A percentile compares a stretch with the other conserved stretches of the same genome.
These are phyloP conservation scores for Halictus ligatus DNA, from an alignment of 2,888 invertebrate genomes.

Conservation along the genomic window DNA sequence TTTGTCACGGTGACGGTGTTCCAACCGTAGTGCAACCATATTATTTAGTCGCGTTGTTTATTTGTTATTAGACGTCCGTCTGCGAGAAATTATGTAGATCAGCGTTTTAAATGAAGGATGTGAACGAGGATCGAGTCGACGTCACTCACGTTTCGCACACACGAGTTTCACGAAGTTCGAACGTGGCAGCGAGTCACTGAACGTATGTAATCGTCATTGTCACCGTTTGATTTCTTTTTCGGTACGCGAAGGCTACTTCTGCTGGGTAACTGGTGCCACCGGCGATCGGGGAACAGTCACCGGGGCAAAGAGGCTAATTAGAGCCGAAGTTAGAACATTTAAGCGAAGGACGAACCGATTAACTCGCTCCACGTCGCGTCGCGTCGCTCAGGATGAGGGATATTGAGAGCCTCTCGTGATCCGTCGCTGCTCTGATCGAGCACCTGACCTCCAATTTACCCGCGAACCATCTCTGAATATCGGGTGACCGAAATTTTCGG, in stretches of 20 bases:
- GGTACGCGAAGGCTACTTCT: neutral
- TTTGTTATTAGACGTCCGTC: neutral
- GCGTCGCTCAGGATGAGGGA: conserved; percentile 26
- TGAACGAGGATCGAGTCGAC: neutral
- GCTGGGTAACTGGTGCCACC: neutral
- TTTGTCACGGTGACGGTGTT: no score
- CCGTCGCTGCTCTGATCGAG: conserved; percentile 19
- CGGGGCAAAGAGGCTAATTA: conserved; percentile 57
- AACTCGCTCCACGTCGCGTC: conserved; percentile 20
- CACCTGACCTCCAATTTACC: conserved; percentile 28
- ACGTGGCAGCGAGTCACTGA: neutral
- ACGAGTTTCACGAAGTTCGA: neutral
- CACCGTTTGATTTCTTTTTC: neutral
- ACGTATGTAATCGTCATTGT: neutral
- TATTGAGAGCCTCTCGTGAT: conserved; percentile 42
- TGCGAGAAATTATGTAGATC: neutral
- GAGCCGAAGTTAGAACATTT: conserved; percentile 60
- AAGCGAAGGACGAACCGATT: conserved; percentile 71
- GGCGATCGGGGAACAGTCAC: neutral
- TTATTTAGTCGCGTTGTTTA: no score
- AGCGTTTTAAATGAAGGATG: neutral
- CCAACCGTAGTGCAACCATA: neutral
- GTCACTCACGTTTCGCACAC: neutral
- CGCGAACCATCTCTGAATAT: conserved; percentile 6
- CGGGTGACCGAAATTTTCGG: neutral